A percentile compares a stretch with the other conserved stretches of the same genome.
These are phyloP conservation scores for Pseudoips prasinana DNA, from an alignment of 2,888 invertebrate genomes.

Conservation along the genomic window DNA sequence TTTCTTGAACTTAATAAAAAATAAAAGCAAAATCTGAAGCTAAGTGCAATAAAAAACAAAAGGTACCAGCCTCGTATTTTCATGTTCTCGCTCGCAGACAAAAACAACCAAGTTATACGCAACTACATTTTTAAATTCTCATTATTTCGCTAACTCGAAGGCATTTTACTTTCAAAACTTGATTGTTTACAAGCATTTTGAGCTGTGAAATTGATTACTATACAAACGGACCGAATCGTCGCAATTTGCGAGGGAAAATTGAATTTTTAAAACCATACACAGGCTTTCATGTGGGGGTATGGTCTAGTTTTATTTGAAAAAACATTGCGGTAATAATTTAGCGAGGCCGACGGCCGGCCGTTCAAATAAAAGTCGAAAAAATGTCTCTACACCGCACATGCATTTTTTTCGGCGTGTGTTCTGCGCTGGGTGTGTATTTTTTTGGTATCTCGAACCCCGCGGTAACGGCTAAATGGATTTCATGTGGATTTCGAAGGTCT, in stretches of 20 bases:
- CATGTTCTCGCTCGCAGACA: constrained; percentile 19
- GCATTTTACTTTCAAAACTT: constrained; percentile 36
- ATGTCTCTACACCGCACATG: constrained; percentile 19
- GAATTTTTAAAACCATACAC: constrained; percentile 50
- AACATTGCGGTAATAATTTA: constrained; percentile 55
- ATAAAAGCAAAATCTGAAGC: constrained; percentile 14
- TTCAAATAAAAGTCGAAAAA: constrained; percentile 33
- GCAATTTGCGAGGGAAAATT: constrained; percentile 41
- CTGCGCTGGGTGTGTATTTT: constrained; percentile 28
- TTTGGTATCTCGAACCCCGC: constrained; percentile 31
- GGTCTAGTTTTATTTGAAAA: constrained; percentile 44
- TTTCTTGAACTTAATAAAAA: constrained; percentile 19
- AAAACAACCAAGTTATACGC: constrained; percentile 8
- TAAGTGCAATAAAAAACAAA: constrained; percentile 27
- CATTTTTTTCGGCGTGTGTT: constrained; percentile 29
- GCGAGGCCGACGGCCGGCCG: constrained; percentile 26
- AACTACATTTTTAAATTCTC: constrained; percentile 52
- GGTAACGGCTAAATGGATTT: constrained; percentile 46
- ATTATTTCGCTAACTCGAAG: constrained; percentile 41
- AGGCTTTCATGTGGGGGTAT: constrained; percentile 36
- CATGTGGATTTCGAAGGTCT: constrained; percentile 44
- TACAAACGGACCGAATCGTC: constrained; percentile 33
- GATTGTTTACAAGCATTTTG: constrained; percentile 40
- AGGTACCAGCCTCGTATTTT: constrained; percentile 24
- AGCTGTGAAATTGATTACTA: constrained; percentile 43